Evolutionary conservation across 2,888 invertebrate species (phyloP).

Genomic region (Idaea biselata): DNA sequence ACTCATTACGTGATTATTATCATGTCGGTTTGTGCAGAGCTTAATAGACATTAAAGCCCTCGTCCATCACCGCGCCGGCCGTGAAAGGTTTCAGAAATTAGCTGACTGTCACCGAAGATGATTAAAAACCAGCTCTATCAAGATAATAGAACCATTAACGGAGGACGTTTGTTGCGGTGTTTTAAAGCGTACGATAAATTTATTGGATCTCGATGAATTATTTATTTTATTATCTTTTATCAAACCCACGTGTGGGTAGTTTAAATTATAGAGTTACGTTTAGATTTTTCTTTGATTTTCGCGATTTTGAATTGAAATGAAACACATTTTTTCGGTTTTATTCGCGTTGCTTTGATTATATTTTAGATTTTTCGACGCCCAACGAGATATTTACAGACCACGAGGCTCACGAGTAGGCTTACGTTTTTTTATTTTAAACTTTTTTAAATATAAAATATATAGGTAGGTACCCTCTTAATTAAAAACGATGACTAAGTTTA

Average conservation of each 20-base stretch:
- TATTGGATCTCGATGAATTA: neutral
- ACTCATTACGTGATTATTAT: neutral
- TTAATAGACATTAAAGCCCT: slow-evolving; percentile 4
- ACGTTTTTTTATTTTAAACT: neutral
- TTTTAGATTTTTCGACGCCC: too few species aligned
- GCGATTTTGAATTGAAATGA: too few species aligned
- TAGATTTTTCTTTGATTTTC: too few species aligned
- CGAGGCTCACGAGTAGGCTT: too few species aligned
- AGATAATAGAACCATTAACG: slow-evolving; percentile 50
- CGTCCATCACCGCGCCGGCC: slow-evolving; percentile 40
- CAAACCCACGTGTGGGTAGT: neutral
- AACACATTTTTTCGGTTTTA: too few species aligned
- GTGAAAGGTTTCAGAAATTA: slow-evolving; percentile 49
- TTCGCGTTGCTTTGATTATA: too few species aligned
- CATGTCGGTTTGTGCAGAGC: neutral
- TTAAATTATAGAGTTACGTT: too few species aligned
- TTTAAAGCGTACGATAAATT: slow-evolving; percentile 30
- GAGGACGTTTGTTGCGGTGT: slow-evolving; percentile 28
- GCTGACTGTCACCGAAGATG: slow-evolving; percentile 48
- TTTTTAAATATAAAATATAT: too few species aligned
- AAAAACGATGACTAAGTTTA: too few species aligned
- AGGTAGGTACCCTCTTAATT: too few species aligned
- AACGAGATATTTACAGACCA: too few species aligned
- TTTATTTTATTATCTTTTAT: neutral
- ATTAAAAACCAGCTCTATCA: slow-evolving; percentile 54